phyloP scores from a whole-genome alignment of 2,888 invertebrate genomes.

The Keiferia lycopersicella region DNA sequence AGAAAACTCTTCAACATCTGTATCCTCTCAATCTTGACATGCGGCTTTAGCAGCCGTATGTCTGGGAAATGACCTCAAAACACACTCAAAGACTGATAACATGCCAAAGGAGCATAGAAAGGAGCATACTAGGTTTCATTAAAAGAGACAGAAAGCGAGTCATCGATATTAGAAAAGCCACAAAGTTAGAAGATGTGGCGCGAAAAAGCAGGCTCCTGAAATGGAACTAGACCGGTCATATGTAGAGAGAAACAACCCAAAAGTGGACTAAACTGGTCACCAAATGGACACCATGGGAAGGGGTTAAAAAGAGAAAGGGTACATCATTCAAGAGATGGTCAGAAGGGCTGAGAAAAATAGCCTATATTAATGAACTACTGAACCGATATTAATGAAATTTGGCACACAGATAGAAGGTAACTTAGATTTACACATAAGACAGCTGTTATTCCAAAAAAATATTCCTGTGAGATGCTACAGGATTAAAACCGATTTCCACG shows the following conservation, averaged over 20 bases:
- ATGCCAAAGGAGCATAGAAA: conserved; percentile 11
- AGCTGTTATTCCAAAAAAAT: too few relatives aligned
- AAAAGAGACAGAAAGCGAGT: neutral
- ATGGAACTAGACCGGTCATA: conserved; percentile 9
- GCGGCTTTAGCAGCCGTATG: neutral
- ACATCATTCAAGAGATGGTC: neutral
- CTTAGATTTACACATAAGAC: too few relatives aligned
- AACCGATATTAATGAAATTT: too few relatives aligned
- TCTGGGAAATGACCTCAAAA: neutral
- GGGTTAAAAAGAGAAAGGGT: neutral
- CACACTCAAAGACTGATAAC: neutral
- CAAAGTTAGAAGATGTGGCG: neutral
- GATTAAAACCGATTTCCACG: too few relatives aligned
- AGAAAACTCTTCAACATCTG: conserved; percentile 10
- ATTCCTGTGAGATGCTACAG: too few relatives aligned
- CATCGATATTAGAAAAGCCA: neutral
- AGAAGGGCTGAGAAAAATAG: too few relatives aligned
- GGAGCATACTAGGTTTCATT: neutral
- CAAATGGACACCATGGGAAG: neutral
- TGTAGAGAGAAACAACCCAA: neutral
- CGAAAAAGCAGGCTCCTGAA: neutral
- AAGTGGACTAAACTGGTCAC: neutral
- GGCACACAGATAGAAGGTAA: too few relatives aligned
- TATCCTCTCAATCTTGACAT: conserved; percentile 10
- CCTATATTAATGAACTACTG: too few relatives aligned